Conservation (phyloP, 2,888 invertebrate genomes). For the Rhagonycha lutea region DNA sequence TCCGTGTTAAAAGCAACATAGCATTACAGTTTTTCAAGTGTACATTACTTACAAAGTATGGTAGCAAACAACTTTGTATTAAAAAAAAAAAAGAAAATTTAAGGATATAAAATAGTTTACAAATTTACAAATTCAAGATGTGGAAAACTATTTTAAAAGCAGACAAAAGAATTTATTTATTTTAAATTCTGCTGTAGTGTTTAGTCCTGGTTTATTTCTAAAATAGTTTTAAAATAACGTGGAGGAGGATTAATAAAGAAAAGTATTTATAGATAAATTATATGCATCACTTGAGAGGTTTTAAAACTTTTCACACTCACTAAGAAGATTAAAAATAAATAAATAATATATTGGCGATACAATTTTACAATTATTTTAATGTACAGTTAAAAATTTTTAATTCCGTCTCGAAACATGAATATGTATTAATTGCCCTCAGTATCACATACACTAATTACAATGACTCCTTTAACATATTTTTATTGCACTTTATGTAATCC, state of each 20-base stretch:
- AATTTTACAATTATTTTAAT: background rate
- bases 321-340: background rate
- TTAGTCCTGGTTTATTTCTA: constrained; percentile 17
- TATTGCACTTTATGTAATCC: background rate
- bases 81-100: background rate
- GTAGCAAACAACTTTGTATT: too few relatives aligned
- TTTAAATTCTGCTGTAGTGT: constrained; percentile 5
- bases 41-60: background rate
- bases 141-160: background rate
- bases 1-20: background rate
- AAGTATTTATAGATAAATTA: constrained; percentile 19
- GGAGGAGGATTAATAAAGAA: constrained; percentile 19
- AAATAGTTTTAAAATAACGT: constrained; percentile 13
- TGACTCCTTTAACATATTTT: background rate
- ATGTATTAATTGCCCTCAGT: background rate
- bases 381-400: background rate
- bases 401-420: background rate
- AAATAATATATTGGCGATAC: background rate
- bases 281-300: constrained; percentile 5
- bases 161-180: constrained; percentile 13
- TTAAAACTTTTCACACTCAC: constrained; percentile 1
- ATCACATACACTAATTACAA: background rate
- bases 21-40: background rate
- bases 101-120: background rate
- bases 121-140: background rate